phyloP scores from a whole-genome alignment of 2,113 vertebrate species.

The Tympanuchus pallidicinctus region DNA sequence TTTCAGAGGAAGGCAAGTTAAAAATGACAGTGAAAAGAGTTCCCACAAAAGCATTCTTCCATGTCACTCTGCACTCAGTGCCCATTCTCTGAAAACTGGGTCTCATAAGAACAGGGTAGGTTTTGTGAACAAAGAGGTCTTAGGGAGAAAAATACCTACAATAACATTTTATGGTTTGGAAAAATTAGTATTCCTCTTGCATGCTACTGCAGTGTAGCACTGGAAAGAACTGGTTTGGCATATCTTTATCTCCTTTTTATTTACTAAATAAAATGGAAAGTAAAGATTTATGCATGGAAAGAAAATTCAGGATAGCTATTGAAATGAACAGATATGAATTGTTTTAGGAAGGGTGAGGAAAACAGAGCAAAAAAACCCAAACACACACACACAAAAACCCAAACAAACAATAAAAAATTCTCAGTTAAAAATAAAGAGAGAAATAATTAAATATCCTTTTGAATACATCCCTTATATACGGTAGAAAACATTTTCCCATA shows the following conservation, averaged over 20 bases:
- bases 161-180: background rate
- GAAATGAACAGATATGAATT: background rate
- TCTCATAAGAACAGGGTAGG: background rate
- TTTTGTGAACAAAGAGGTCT: slow-evolving; percentile 3
- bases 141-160: background rate
- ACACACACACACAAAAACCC: background rate
- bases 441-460: background rate
- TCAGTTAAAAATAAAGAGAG: background rate
- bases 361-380: background rate
- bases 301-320: background rate
- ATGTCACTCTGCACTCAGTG: background rate
- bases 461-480: background rate
- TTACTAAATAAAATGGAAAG: slow-evolving; percentile 19
- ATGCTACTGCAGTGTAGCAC: slow-evolving; percentile 30
- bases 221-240: background rate
- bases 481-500: background rate
- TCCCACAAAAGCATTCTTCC: background rate
- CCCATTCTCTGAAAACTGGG: background rate
- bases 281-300: background rate
- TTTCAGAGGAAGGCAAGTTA: background rate
- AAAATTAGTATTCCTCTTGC: slow-evolving; percentile 52
- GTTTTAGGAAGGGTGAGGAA: background rate
- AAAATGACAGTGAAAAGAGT: background rate
- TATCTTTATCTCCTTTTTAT: background rate
- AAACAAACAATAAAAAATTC: background rate